Evolutionary conservation across 2,797 vertebrate species (phyloP).

Genomic region (Sparus aurata): DNA sequence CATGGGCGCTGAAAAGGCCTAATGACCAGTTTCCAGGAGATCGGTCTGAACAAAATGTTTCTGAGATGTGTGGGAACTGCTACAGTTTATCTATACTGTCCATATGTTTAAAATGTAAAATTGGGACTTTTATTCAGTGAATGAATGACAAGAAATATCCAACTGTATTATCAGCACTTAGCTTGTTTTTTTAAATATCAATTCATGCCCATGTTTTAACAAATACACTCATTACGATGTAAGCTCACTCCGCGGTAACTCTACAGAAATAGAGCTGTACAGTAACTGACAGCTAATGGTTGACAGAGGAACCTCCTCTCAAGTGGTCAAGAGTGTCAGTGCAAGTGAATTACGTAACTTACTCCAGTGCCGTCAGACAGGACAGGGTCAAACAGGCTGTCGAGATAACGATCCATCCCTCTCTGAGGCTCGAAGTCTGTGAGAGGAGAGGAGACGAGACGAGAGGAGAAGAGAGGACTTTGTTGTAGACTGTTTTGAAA

Average conservation of each 20-base stretch:
- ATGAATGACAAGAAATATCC: background rate
- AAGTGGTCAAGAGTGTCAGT: constrained; percentile 36
- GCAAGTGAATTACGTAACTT: constrained; percentile 72
- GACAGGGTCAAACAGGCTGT: constrained; percentile 96
- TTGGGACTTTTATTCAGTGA: background rate
- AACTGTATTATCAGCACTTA: background rate
- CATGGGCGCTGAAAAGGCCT: background rate
- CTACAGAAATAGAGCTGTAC: background rate
- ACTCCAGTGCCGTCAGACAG: constrained; percentile 92
- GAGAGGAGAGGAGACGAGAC: constrained; percentile 14
- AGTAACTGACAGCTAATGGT: constrained; percentile 12
- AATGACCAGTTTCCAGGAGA: background rate
- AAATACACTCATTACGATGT: background rate
- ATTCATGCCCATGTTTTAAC: background rate
- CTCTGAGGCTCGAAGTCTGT: constrained; percentile 85
- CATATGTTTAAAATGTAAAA: background rate
- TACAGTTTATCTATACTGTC: background rate
- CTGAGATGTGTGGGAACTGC: background rate
- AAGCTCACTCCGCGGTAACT: background rate
- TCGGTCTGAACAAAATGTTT: background rate
- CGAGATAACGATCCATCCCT: constrained; percentile 95
- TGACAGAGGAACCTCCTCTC: constrained; percentile 22
- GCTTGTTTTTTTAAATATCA: background rate
- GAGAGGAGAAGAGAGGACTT: constrained; percentile 9
- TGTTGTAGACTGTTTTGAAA: background rate